phyloP scores from a whole-genome alignment of 2,797 vertebrate species.

The Myripristis murdjan region DNA sequence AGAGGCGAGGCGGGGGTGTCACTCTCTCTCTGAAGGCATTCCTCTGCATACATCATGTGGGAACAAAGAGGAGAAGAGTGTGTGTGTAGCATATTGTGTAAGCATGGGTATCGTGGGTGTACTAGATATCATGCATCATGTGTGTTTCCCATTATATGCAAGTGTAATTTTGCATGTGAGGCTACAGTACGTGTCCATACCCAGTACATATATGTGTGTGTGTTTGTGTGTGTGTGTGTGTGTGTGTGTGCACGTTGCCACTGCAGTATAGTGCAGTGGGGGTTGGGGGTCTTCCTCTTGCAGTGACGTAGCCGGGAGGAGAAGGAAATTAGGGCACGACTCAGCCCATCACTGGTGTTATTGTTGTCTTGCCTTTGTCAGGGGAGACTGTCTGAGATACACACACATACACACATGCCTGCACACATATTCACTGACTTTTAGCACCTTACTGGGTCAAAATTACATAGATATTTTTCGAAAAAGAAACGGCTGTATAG shows the following conservation, averaged over 20 bases:
- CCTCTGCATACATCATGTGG: constrained; percentile 37
- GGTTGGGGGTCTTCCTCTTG: constrained; percentile 73
- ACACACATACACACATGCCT: constrained; percentile 7
- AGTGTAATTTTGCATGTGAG: neutral
- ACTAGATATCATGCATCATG: constrained; percentile 6
- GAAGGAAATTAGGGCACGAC: constrained; percentile 76
- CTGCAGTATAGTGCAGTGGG: constrained; percentile 58
- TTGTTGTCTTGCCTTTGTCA: constrained; percentile 62
- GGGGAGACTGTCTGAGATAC: constrained; percentile 26
- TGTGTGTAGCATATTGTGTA: constrained; percentile 3
- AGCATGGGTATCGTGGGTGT: constrained; percentile 11
- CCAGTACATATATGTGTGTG: constrained; percentile 15
- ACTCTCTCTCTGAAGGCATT: constrained; percentile 48
- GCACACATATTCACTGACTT: constrained; percentile 15
- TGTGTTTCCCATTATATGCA: constrained; percentile 14
- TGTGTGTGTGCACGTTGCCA: constrained; percentile 14
- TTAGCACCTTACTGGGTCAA: constrained; percentile 3
- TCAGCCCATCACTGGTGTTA: constrained; percentile 54
- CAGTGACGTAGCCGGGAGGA: constrained; percentile 58
- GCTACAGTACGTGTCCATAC: constrained; percentile 11
- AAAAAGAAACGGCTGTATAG: neutral
- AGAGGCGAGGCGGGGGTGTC: constrained; percentile 5
- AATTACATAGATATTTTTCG: neutral
- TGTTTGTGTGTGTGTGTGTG: constrained; percentile 15
- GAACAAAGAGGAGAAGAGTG: constrained; percentile 47